A percentile compares a stretch with the other conserved stretches of the same genome.
Conservation (phyloP, 2,113 vertebrate species). For the Odocoileus hemionus region DNA sequence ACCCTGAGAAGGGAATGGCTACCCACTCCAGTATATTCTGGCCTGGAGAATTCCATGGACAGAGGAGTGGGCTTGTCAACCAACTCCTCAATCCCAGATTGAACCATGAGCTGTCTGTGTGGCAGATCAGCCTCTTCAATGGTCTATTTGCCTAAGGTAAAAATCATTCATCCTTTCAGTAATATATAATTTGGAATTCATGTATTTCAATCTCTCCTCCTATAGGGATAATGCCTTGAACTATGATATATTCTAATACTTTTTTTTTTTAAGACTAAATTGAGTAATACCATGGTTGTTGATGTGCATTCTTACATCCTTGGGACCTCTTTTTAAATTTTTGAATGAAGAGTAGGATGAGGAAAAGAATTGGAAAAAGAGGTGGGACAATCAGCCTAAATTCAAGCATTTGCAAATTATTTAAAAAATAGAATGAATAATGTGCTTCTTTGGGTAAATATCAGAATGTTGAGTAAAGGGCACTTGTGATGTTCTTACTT, state of each 20-base stretch:
- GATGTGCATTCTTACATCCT: not conserved
- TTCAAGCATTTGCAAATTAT: not conserved
- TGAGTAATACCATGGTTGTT: not conserved
- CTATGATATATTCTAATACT: not conserved
- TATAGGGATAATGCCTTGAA: not conserved
- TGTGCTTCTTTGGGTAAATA: not conserved
- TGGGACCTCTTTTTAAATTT: not conserved
- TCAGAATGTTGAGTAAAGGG: conserved; percentile 24
- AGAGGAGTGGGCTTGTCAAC: not conserved
- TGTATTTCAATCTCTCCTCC: not conserved
- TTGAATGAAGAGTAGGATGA: not conserved
- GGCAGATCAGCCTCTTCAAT: not conserved
- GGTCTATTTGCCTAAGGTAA: not conserved
- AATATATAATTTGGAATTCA: not conserved
- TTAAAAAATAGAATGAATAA: not conserved
- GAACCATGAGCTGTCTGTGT: not conserved
- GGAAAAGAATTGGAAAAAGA: not conserved
- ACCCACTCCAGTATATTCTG: not conserved
- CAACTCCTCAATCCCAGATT: not conserved
- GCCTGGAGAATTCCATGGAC: not conserved
- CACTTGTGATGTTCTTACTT: not conserved
- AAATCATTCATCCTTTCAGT: not conserved
- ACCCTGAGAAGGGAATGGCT: not conserved
- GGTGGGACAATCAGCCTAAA: not conserved
- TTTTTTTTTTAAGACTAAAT: not conserved